phyloP scores from a whole-genome alignment of 1,140 invertebrate genomes.

The Panulirus ornatus region DNA sequence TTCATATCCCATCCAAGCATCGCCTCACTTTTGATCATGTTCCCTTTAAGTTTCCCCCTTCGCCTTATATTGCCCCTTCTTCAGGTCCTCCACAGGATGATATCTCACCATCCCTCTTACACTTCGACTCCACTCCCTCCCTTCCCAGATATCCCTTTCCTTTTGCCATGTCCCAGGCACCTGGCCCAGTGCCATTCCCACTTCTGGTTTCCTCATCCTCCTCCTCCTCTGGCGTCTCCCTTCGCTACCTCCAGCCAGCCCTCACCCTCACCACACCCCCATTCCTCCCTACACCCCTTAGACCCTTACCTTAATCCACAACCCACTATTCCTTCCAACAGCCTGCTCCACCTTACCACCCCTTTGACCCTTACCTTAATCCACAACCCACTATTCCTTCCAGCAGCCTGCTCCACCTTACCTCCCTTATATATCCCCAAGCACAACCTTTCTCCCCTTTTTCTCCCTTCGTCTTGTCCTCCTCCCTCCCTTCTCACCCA shows the following conservation, averaged over 20 bases:
- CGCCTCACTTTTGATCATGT: no score
- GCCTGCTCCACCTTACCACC: neutral
- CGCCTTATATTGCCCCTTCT: no score
- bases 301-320: no score
- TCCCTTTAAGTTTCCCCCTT: no score
- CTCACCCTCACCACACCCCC: neutral
- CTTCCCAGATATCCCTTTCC: neutral
- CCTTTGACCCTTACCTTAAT: no score
- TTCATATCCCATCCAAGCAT: no score
- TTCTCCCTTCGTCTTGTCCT: neutral
- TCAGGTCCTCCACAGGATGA: no score
- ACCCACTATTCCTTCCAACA: neutral
- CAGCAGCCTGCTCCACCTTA: neutral
- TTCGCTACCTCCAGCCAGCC: neutral
- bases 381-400: conserved; percentile 5
- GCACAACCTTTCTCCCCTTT: no score
- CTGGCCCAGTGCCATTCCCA: neutral
- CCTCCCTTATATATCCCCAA: no score
- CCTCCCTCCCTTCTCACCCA: no score
- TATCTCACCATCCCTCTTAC: neutral
- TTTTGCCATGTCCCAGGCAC: neutral
- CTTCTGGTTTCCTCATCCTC: neutral
- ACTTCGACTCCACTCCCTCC: neutral
- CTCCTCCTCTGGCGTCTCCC: neutral
- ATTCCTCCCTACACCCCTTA: neutral